These are phyloP conservation scores for Halisarca cf. caerulea DNA, from an alignment of 37 sponge, comb jelly and placozoan species.

Conservation along the genomic window DNA sequence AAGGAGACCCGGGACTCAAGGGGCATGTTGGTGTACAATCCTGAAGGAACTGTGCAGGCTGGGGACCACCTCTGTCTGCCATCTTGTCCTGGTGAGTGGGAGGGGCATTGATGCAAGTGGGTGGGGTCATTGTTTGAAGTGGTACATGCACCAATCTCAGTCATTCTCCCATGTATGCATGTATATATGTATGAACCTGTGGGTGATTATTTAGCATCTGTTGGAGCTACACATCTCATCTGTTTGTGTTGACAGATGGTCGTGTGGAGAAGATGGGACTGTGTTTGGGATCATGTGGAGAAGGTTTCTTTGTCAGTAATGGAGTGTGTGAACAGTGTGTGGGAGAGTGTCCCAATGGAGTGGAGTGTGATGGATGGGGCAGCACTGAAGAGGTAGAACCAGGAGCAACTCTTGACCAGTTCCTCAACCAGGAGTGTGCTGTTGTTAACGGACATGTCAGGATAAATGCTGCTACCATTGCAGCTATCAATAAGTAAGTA, in stretches of 20 bases:
- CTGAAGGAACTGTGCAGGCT: slow-evolving; percentile 36
- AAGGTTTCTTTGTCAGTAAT: neutral
- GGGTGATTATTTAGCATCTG: too few relatives aligned
- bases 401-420: neutral
- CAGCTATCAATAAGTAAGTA: neutral
- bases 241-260: neutral
- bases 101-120: too few relatives aligned
- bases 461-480: neutral
- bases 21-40: slow-evolving; percentile 40
- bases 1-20: slow-evolving; percentile 23
- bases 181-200: too few relatives aligned
- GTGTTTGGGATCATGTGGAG: neutral
- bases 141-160: too few relatives aligned
- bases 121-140: too few relatives aligned
- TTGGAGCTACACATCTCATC: too few relatives aligned
- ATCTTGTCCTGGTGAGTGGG: slow-evolving; percentile 50
- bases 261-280: neutral
- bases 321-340: neutral
- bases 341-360: neutral
- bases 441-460: slow-evolving; percentile 20
- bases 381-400: neutral
- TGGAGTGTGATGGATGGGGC: slow-evolving; percentile 14
- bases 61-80: slow-evolving; percentile 50
- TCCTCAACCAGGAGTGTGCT: slow-evolving; percentile 13
- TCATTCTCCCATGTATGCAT: too few relatives aligned